Percentiles rank a stretch among this genome's conserved stretches.
Evolutionary conservation across 1,140 invertebrate species (phyloP).

Genomic region (Lucilia cuprina): DNA sequence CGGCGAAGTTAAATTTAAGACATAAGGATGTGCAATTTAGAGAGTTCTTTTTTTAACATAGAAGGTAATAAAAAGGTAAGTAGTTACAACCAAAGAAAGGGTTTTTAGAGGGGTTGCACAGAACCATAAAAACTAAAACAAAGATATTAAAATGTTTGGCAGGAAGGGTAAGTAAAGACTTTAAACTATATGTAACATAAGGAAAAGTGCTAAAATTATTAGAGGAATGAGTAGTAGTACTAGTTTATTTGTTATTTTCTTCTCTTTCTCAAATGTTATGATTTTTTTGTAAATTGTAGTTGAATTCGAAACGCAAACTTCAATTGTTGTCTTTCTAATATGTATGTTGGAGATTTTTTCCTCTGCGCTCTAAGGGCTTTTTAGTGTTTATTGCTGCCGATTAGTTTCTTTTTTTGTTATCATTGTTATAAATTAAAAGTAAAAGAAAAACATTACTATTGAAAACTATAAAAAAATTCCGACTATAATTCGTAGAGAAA

Average conservation of each 20-base stretch:
- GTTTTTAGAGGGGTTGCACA: background rate
- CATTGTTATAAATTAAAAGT: constrained; percentile 24
- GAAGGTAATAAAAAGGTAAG: background rate
- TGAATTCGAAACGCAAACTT: background rate
- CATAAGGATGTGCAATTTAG: constrained; percentile 20
- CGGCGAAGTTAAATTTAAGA: background rate
- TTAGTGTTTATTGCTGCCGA: constrained; percentile 31
- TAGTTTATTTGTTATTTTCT: constrained; percentile 3
- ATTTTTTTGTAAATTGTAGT: background rate
- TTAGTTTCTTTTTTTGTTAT: constrained; percentile 31
- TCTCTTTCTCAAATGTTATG: constrained; percentile 5
- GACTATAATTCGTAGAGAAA: background rate
- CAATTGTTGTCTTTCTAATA: background rate
- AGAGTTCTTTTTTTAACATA: background rate
- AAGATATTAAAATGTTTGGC: background rate
- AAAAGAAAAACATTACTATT: background rate
- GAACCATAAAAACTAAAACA: background rate
- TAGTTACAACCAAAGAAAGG: background rate
- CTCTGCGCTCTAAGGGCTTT: constrained; percentile 18
- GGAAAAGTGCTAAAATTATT: background rate
- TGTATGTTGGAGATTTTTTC: too few relatives aligned
- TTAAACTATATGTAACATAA: background rate
- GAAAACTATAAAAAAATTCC: background rate
- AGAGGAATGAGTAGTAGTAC: background rate
- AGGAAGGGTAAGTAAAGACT: too few relatives aligned